Base-by-base conservation (phyloP, 64 coral and sea anemone genomes). In the Stichodactyla helianthus region DNA sequence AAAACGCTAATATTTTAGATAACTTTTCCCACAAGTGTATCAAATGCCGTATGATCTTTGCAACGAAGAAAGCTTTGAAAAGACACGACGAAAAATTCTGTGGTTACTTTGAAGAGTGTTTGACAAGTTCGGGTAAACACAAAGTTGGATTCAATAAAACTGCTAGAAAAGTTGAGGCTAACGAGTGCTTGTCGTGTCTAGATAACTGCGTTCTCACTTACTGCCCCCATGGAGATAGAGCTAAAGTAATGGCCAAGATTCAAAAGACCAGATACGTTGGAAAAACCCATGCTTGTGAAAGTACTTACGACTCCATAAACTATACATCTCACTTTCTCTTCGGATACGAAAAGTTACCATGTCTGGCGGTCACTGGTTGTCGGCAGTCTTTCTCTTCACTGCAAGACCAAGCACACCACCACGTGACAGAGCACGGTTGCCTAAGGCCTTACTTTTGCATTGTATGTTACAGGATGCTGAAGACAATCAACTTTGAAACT, bases 401-500 rank as follows among this genome's bases (percentile, higher is more conserved):
- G 35, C 94, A 97, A 65, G 94, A 97, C 17, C 94, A 97, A 51
- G 94, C 91, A 6, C 94, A 97, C 61, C 94, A 97, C 88, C 94
- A 97, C 91, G 91, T 97, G 84, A 97, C 91, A 26, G 88, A 93
- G 55, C 94, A 97, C 59, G 94, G 91, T 59, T 97, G 91, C 50
- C 79, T 16, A 15, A 90, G 89, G 52, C 94, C 94, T 7, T 97
- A 97, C 54, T 97, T 93, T 58, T 97, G 94, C 62, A 90, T 81
- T 20, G 94, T 97, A 10, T 97, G 94, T 64, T 93, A 93, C 17
- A 92, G 88, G 74, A 26, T 93, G 65, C 86, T 96, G 19, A 96
- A 82, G 61, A 83, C 91, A 6, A 20, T 93, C 10, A 92, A 90
- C 55, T 96, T 96, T 74, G 94, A 96, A 55, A 93, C 53, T 55